Percentiles rank a stretch among this genome's conserved stretches.
Evolutionary conservation across 1,140 invertebrate genomes (phyloP).

Genomic region (Cydia fagiglandana): DNA sequence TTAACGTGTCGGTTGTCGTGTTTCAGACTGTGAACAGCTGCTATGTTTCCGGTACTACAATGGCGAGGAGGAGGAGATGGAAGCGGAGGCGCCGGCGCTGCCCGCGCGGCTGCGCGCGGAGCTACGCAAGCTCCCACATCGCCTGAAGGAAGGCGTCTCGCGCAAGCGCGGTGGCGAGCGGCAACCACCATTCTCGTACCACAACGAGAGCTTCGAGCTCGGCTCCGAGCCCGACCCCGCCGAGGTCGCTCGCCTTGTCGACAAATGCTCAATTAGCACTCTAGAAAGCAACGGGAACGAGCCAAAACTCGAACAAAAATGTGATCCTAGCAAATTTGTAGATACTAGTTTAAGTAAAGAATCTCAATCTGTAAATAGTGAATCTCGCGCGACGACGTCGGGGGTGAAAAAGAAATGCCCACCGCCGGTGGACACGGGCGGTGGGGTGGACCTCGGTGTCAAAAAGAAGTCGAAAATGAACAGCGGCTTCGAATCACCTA

Average conservation of each 20-base stretch:
- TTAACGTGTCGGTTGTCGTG: constrained; percentile 6
- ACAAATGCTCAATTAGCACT: constrained; percentile 80
- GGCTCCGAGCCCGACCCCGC: constrained; percentile 72
- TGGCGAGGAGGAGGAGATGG: constrained; percentile 73
- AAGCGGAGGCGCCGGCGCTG: constrained; percentile 67
- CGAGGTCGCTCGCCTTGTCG: constrained; percentile 74
- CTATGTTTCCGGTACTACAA: constrained; percentile 78
- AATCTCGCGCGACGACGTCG: constrained; percentile 72
- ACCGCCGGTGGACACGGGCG: constrained; percentile 72
- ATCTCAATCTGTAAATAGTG: constrained; percentile 73
- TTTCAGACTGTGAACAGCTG: constrained; percentile 78
- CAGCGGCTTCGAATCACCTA: constrained; percentile 75
- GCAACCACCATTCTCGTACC: constrained; percentile 70
- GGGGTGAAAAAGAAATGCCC: constrained; percentile 78
- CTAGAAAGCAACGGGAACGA: constrained; percentile 72
- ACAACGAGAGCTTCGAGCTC: constrained; percentile 72
- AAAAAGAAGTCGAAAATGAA: constrained; percentile 77
- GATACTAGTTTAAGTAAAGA: constrained; percentile 70
- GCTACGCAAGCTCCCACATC: constrained; percentile 67
- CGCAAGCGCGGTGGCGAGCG: constrained; percentile 72
- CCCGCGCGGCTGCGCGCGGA: constrained; percentile 68
- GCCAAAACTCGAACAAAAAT: constrained; percentile 65
- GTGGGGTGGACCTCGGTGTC: constrained; percentile 64
- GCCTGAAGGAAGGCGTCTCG: constrained; percentile 72
- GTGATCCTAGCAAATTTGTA: constrained; percentile 76